phyloP scores from a whole-genome alignment of 2,797 vertebrate species.

The Channa striata region DNA sequence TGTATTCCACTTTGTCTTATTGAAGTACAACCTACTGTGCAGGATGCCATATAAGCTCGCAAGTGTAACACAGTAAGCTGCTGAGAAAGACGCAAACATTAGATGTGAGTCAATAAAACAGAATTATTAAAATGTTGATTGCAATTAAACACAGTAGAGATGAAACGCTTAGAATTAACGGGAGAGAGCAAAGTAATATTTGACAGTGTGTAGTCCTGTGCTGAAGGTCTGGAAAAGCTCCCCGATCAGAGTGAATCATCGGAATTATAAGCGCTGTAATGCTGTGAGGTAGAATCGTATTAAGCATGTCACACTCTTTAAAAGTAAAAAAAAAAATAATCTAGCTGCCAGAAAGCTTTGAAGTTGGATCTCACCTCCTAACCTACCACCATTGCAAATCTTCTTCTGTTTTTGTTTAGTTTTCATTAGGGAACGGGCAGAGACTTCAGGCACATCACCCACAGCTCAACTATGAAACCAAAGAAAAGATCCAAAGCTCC shows the following conservation, averaged over 20 bases:
- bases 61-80: constrained; percentile 18
- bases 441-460: constrained; percentile 48
- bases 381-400: constrained; percentile 43
- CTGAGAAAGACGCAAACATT: constrained; percentile 1
- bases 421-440: constrained; percentile 60
- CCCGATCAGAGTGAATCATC: constrained; percentile 36
- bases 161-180: constrained; percentile 16
- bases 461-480: constrained; percentile 27
- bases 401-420: constrained; percentile 56
- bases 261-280: constrained; percentile 15
- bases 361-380: constrained; percentile 62
- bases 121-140: constrained; percentile 12
- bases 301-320: constrained; percentile 50
- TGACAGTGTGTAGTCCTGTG: constrained; percentile 12
- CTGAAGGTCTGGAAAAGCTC: constrained; percentile 20
- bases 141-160: background rate
- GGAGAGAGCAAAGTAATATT: background rate
- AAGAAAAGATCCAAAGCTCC: constrained; percentile 34
- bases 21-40: constrained; percentile 22
- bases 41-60: constrained; percentile 22
- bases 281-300: constrained; percentile 46
- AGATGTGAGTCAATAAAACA: background rate
- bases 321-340: constrained; percentile 49
- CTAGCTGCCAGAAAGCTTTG: constrained; percentile 67
- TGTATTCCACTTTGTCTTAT: constrained; percentile 41